Base-by-base conservation (phyloP, 2,888 invertebrate genomes). In the Mellilla xanthometata region DNA sequence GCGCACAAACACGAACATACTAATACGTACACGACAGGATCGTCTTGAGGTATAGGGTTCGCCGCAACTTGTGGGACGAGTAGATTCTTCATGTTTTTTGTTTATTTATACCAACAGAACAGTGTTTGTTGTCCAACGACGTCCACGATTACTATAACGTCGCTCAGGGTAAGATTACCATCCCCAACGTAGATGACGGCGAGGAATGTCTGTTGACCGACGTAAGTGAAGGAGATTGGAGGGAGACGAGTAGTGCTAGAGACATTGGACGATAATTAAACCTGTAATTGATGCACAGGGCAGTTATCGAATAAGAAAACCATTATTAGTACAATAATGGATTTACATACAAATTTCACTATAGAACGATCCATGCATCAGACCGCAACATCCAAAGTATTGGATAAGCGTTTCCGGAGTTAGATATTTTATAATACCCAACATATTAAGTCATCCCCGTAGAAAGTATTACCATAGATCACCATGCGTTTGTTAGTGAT, bases 151-250 rank as follows among this genome's bases (percentile, higher is more conserved):
- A 98, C 93, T 90, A 92, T 92, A 96, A 94, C 93, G 96, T 98
- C 80, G 92, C 98, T 76, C 99, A 99, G 94, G 99, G 99, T 92
- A 98, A 98, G 93, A 93, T 94, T 81, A 95, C 94, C 74, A 98
- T 99, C 86, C 97, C 98, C 75, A 94, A 93, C 88, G 94, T 99
- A 71, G 97, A 99, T 91, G 99, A 99, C 88, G 94, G 93, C 76
- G 98, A 98, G 90, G 99, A 99, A 94, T 95, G 94, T 92, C 19
- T 54, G 53, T 91, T 96, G 72, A 96, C 96, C 69, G 96, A 97
- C 91, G 97, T 97, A 95, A 96, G 96, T 95, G 58, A 38, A 56
- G 53, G 39, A 48, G 51, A 51, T 58, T 49, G 52, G 49, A 49
- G 13, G 12, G 24, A 33, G 27, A 22, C 52, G 51, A 46, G 42